Evolutionary conservation across 2,888 invertebrate genomes (phyloP), one percentile per base, ranked within the genome.

Genomic region (Apomyelois bistriatella): DNA sequence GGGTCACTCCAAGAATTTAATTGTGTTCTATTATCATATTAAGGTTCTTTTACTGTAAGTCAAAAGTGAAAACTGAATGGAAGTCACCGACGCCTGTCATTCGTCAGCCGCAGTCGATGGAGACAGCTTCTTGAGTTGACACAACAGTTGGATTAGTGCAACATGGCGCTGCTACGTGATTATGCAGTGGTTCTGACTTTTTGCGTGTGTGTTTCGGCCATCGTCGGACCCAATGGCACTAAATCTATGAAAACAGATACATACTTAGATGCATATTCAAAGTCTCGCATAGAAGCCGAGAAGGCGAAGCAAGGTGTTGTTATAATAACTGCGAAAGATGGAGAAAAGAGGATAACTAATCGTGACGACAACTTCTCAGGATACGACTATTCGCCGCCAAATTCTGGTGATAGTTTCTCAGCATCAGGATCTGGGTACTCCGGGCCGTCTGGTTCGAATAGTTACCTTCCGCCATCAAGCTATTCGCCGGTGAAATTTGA

Each of bases 221-320:
- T 90, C 41, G 73, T 87, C 7, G 85, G 84, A n/a, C 87, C 86
- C 9, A 89, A 86, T 58, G 72, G 66, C 53, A 88, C 85, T 0
- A 85, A 84, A 66, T 61, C 67, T 49, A 69, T 78, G 49, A 87
- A 86, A 71, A 82, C 82, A 1, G 94, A 94, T 72, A 93, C 93
- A 1, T 94, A 94, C 65, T 75, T 94, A 61, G 92, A 93, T 40
- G 94, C 94, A 1, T 92, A 93, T 63, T 91, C 91, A 5, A 92
- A 93, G 63, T 93, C 93, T 15, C 75, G 68, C 72, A 86, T 74
- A 68, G 89, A 76, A 78, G 91, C 80, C 61, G 91, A 79, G 72
- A 87, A 81, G 67, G 82, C 85, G 53, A 85, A 83, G 60, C 82
- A 85, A 72, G 85, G 79, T 58, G 90, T 82, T 48, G 75, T 83